Evolutionary conservation across 2,113 vertebrate species (phyloP), one percentile per base, ranked within the genome.

Genomic region (Prochilodus magdalenae): DNA sequence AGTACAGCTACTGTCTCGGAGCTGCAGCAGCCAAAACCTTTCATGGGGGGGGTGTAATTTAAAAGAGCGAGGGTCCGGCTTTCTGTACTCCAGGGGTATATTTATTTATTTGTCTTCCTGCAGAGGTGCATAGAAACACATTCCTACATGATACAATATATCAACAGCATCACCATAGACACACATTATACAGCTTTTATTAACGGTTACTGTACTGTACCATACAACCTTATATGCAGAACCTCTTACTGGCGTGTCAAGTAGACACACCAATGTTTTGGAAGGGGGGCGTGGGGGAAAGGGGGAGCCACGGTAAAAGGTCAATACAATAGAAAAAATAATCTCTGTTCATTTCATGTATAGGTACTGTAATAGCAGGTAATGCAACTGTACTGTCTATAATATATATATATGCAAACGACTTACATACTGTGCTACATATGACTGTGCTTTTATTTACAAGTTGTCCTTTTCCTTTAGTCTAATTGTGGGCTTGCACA

Each of bases 121-220:
- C 91, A 93, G 89, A 89, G 85, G 91, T 89, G 92, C 92, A 93
- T 90, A 89, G 88, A 92, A 88, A 93, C 83, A 90, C 90, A 87
- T 90, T 87, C 89, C 89, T 90, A 89, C 84, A 88, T 86, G 84
- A 80, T 83, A 89, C 82, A 87, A 81, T 57, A 83, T 83, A 80
- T 78, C 80, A 83, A 87, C 81, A 75, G 84, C 62, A 74, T 83
- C 75, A 84, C 70, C 30, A 78, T 73, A 75, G 83, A 89, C 83
- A 86, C 80, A 86, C 70, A 80, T 84, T 51, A 83, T 83, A 89
- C 78, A 83, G 72, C n/a, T 69, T 83, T 87, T 49, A 79, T 80
- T 69, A 72, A 65, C 53, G 26, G 57, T 80, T 87, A 87, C 57
- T 81, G 55, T 84, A 63, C 47, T 77, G 69, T 79, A 86, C 74